phyloP scores from a whole-genome alignment of 2,113 vertebrate species.

The Clarias magur region DNA sequence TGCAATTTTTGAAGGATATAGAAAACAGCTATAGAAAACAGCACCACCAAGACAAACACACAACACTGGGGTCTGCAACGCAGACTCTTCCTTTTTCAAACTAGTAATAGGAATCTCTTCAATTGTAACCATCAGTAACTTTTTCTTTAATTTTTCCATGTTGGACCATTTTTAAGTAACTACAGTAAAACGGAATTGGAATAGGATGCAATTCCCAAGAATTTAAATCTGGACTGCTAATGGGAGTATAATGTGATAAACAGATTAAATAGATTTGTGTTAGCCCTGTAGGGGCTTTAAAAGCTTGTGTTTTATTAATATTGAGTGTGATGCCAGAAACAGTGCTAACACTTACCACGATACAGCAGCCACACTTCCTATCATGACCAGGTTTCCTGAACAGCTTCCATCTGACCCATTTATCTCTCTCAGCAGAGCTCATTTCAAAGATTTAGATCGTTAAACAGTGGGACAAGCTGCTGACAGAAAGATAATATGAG shows the following conservation, averaged over 20 bases:
- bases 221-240: neutral
- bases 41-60: neutral
- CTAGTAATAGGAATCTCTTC: neutral
- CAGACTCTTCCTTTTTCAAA: neutral
- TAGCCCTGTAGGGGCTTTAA: neutral
- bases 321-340: conserved; percentile 15
- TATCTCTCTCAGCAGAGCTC: conserved; percentile 21
- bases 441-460: conserved; percentile 28
- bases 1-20: neutral
- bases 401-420: conserved; percentile 25
- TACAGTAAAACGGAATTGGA: neutral
- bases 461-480: conserved; percentile 10
- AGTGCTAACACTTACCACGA: conserved; percentile 4
- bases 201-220: neutral
- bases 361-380: neutral
- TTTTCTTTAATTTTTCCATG: neutral
- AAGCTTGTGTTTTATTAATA: neutral
- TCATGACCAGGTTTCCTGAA: conserved; percentile 28
- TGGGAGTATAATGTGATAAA: neutral
- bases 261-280: neutral
- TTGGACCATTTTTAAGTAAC: neutral
- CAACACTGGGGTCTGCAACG: neutral
- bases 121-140: neutral
- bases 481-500: conserved; percentile 6
- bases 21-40: neutral